Percentiles rank a stretch among this genome's conserved stretches.
Evolutionary conservation across 2,113 vertebrate genomes (phyloP).

Genomic region (Rhombomys opimus): DNA sequence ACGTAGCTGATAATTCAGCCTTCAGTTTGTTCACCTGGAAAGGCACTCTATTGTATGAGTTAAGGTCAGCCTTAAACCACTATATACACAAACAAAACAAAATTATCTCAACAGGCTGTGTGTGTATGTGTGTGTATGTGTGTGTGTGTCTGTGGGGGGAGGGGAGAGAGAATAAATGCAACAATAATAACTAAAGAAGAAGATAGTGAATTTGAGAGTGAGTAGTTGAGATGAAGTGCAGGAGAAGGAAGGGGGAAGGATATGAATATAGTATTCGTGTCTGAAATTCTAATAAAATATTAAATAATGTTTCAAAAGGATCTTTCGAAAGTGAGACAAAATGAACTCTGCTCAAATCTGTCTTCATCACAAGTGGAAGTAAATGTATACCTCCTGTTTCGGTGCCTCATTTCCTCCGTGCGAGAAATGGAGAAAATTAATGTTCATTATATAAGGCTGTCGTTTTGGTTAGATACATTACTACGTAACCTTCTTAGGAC

Average conservation of each 20-base stretch:
- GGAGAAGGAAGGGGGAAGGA: too few species aligned
- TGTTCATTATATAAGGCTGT: background rate
- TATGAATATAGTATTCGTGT: background rate
- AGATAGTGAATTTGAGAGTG: background rate
- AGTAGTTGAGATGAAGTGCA: background rate
- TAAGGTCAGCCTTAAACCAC: background rate
- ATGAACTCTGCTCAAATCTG: background rate
- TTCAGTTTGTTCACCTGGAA: background rate
- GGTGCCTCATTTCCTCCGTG: background rate
- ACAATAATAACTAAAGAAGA: background rate
- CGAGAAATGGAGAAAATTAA: background rate
- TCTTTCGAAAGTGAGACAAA: background rate
- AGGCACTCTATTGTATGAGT: background rate
- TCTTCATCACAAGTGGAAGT: background rate
- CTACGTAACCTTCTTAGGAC: background rate
- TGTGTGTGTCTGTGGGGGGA: background rate
- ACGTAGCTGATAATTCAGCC: background rate
- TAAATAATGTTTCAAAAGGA: background rate
- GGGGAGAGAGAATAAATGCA: background rate
- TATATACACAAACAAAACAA: background rate
- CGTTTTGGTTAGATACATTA: background rate
- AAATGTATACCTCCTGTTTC: background rate
- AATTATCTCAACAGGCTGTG: background rate
- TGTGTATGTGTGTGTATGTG: background rate
- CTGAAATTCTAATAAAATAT: background rate